phyloP scores from a whole-genome alignment of 2,113 vertebrate genomes.

The Oophaga pumilio region DNA sequence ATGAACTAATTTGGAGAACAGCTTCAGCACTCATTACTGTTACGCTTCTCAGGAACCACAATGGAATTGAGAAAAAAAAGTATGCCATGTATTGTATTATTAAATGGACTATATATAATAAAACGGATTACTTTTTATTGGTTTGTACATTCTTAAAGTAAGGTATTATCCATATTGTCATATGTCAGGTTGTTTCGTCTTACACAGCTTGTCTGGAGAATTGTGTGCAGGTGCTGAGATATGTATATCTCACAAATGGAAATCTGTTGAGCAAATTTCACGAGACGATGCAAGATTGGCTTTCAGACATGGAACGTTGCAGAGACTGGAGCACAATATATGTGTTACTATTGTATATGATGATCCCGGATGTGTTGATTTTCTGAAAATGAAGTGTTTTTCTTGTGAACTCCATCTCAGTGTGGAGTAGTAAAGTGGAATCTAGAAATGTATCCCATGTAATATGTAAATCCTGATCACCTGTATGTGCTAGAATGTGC shows the following conservation, averaged over 20 bases:
- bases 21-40: background rate
- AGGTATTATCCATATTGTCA: slow-evolving; percentile 2
- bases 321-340: background rate
- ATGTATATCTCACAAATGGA: background rate
- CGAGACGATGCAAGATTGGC: background rate
- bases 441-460: background rate
- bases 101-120: slow-evolving; percentile 10
- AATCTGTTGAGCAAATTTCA: background rate
- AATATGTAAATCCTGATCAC: background rate
- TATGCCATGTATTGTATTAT: slow-evolving; percentile 32
- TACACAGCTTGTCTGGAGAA: background rate
- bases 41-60: slow-evolving; percentile 42
- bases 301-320: background rate
- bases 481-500: background rate
- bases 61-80: background rate
- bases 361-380: background rate
- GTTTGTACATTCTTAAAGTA: slow-evolving; percentile 11
- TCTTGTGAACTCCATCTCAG: background rate
- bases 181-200: background rate
- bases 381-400: background rate
- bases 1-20: slow-evolving; percentile 75
- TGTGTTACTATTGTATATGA: background rate
- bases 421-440: background rate
- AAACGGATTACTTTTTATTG: background rate
- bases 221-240: too few species aligned